Percentiles rank a stretch among this genome's conserved stretches.
phyloP scores from a whole-genome alignment of 2,797 vertebrate species.

The Acrossocheilus wenchowensis region DNA sequence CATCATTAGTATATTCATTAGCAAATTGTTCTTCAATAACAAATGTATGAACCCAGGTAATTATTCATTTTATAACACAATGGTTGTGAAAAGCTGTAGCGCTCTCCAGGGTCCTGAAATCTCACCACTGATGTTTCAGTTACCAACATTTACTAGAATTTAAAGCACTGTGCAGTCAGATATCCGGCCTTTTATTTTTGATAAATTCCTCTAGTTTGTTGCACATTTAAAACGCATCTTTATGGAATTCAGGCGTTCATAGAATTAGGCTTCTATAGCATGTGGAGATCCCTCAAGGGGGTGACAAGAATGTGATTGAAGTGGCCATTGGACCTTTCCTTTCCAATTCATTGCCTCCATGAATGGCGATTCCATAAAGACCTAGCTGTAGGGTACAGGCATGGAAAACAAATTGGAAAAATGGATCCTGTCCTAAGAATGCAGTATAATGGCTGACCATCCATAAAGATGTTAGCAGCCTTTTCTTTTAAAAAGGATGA shows the following conservation, averaged over 20 bases:
- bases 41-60: background rate
- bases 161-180: background rate
- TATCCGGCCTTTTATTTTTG: background rate
- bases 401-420: constrained; percentile 65
- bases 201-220: background rate
- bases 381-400: constrained; percentile 62
- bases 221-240: background rate
- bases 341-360: constrained; percentile 47
- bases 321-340: constrained; percentile 49
- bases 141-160: background rate
- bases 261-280: background rate
- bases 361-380: constrained; percentile 61
- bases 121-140: background rate
- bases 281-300: constrained; percentile 23
- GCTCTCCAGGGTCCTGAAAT: constrained; percentile 79
- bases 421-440: constrained; percentile 66
- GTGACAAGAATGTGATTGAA: constrained; percentile 39
- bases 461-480: constrained; percentile 64
- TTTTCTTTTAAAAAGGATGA: constrained; percentile 5
- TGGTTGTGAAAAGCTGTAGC: constrained; percentile 45
- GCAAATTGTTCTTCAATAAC: background rate
- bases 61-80: constrained; percentile 14
- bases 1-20: background rate
- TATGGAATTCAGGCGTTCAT: background rate
- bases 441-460: constrained; percentile 66